Evolutionary conservation across 1,140 invertebrate genomes (phyloP), one percentile per base, ranked within the genome.

Genomic region (Cephus cinctus): DNA sequence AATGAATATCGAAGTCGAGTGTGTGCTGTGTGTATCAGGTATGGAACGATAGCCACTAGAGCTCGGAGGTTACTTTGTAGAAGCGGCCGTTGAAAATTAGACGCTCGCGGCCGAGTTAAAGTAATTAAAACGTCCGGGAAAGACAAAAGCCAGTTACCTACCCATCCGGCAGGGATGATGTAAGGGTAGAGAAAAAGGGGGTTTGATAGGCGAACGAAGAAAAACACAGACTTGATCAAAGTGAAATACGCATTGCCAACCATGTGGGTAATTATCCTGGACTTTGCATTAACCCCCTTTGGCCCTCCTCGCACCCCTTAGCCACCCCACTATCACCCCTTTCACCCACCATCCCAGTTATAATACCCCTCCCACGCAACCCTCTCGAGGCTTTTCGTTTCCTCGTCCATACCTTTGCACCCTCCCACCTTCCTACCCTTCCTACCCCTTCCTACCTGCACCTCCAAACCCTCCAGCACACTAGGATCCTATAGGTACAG

Each of bases 151-250:
- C 50, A 46, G 54, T 58, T 63, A 69, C 61, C 68, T 71, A 63
- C 54, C 59, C 56, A 55, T 57, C 61, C 47, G 48, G 46, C 32
- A 39, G 36, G 36, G 48, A 55, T 54, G 61, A 66, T 53, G 54
- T 63, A 65, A 65, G 58, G 56, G 62, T 21, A 44, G 25, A 40
- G 30, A 9, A 27, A 20, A 50, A 43, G 43, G 40, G 44, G 59
- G 54, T 56, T 59, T 69, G 69, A 71, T 73, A 69, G 64, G 59
- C 69, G 62, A 67, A 63, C 65, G 65, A 76, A 75, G 74, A 75
- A 75, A 75, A 76, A 75, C 67, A 76, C 62, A 67, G 68, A 67
- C 63, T 67, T 73, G 71, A 76, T 74, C 72, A 75, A 76, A 74
- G 70, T 65, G 56, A 67, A 74, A 69, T 71, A 67, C 65, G 65